Percentiles rank a stretch among this genome's conserved stretches.
phyloP scores from a whole-genome alignment of 64 coral and sea anemone genomes.

The Cladopsammia gracilis region DNA sequence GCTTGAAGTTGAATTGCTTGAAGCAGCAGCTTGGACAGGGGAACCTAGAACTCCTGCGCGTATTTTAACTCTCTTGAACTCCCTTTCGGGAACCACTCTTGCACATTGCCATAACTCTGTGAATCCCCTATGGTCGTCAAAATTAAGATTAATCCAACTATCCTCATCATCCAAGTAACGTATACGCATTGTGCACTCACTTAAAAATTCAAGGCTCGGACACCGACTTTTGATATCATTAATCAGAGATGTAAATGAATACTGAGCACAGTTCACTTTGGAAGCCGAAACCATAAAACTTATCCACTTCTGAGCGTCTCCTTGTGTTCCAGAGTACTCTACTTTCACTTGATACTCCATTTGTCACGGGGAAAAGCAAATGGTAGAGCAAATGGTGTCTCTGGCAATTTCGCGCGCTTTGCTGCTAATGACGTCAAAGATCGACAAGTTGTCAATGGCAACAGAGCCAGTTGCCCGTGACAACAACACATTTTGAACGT shows the following conservation, averaged over 20 bases:
- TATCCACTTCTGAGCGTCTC: conserved; percentile 20
- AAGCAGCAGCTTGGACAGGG: conserved; percentile 7
- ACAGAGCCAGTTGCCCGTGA: neutral
- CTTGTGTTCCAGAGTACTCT: neutral
- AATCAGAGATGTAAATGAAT: neutral
- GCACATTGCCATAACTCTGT: conserved; percentile 6
- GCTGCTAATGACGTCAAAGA: neutral
- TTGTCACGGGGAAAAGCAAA: too few species aligned
- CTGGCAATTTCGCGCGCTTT: conserved; percentile 1
- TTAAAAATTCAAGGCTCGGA: conserved; percentile 12
- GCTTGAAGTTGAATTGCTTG: neutral
- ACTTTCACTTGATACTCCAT: conserved; percentile 43
- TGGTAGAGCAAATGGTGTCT: neutral
- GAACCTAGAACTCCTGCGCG: conserved; percentile 30
- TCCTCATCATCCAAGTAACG: conserved; percentile 34
- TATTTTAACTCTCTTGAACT: conserved; percentile 51
- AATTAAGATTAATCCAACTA: conserved; percentile 4
- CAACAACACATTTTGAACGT: conserved; percentile 16
- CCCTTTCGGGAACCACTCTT: conserved; percentile 3
- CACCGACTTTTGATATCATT: conserved; percentile 1
- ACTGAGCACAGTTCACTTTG: neutral
- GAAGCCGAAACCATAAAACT: conserved; percentile 27
- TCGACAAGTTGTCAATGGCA: neutral
- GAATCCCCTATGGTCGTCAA: neutral
- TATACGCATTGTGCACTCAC: neutral